Evolutionary conservation across 2,888 invertebrate genomes (phyloP), one percentile per base, ranked within the genome.

Genomic region (Scaptomyza tumidula): DNA sequence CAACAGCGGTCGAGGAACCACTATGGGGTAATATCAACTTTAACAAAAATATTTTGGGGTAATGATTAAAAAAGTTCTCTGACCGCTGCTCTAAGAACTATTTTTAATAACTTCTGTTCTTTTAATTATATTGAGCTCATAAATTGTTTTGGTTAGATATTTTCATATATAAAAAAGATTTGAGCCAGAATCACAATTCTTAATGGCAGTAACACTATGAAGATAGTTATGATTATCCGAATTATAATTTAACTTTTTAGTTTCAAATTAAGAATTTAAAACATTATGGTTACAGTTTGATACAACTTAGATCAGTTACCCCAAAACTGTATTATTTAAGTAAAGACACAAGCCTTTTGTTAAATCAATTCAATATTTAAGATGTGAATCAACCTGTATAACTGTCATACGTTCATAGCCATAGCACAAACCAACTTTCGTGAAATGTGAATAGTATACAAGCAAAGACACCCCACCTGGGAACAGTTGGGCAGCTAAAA

Each of bases 121-220:
- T 66, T 7, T 63, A n/a, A n/a, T n/a, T 49, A 63, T 69, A 56
- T 58, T 24, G 54, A 62, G 33, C 41, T 56, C 43, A 62, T 54
- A 63, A 50, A 45, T 45, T 45, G 37, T 58, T 45, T 33, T 14
- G 14, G 6, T 46, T 6, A 35, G 3, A 13, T 39, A 2, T 39
- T 37, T 9, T 66, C 13, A n/a, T 37, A 19, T 54, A 74, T 69
- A 69, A 65, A 61, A 49, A 60, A 39, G 24, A 4, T 13, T 55
- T 44, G 37, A 60, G 48, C 57, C 75, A 70, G 65, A 70, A 70
- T 73, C 56, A 59, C 31, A 57, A 49, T 54, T 67, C 53, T 68
- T 67, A 57, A 61, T 68, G 74, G 71, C 59, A 58, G 59, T 63
- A 39, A n/a, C n/a, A 37, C 3, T 11, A 13, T n/a, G n/a, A n/a